A percentile compares a stretch with the other conserved stretches of the same genome.
phyloP scores from a whole-genome alignment of 2,797 vertebrate genomes.

The Helicolenus hilgendorfi region DNA sequence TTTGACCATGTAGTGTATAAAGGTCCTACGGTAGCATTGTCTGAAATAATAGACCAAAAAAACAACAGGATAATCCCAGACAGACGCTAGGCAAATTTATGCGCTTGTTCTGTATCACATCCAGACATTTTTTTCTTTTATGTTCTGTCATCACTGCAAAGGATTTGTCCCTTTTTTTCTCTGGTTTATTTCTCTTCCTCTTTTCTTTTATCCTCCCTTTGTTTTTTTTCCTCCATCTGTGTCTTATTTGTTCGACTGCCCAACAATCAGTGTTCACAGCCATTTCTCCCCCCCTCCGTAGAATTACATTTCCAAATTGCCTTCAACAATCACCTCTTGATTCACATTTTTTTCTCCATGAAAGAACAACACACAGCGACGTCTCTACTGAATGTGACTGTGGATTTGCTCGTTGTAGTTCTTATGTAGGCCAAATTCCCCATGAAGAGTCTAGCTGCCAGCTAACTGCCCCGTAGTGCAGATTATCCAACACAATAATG shows the following conservation, averaged over 20 bases:
- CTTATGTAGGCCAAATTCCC: constrained; percentile 66
- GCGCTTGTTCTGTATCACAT: background rate
- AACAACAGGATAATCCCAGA: background rate
- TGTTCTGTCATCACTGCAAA: constrained; percentile 3
- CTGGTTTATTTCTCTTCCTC: background rate
- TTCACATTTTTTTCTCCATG: background rate
- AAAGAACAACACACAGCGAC: constrained; percentile 11
- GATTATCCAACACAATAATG: constrained; percentile 74
- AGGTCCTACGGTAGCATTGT: background rate
- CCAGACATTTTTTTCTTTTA: background rate
- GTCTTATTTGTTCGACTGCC: constrained; percentile 44
- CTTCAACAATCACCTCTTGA: constrained; percentile 33
- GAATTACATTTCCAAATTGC: constrained; percentile 32
- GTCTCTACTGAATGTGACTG: constrained; percentile 7
- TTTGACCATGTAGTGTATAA: background rate
- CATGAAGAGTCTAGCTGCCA: constrained; percentile 62
- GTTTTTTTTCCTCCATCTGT: constrained; percentile 19
- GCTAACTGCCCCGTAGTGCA: constrained; percentile 65
- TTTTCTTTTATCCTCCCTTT: background rate
- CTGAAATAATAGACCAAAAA: background rate
- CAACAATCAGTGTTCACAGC: constrained; percentile 24
- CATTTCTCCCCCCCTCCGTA: background rate
- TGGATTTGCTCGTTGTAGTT: constrained; percentile 50
- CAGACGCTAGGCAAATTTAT: background rate
- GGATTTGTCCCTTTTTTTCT: background rate